Conservation (phyloP, 2,113 vertebrate genomes). For the Sitta europaea region DNA sequence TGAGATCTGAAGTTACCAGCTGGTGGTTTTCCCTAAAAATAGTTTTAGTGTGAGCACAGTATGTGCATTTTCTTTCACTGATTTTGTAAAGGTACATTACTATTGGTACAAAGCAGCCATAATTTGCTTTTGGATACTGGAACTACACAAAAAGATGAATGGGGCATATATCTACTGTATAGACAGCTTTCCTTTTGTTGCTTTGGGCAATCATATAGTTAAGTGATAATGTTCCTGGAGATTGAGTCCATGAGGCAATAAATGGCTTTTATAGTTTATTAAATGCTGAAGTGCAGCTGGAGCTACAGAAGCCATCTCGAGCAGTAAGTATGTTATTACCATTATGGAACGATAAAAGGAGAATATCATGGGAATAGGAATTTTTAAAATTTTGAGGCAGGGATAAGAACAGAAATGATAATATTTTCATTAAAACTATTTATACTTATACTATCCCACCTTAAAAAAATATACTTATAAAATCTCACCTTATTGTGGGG, state of each 20-base stretch:
- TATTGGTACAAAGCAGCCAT: slow-evolving; percentile 1
- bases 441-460: not conserved
- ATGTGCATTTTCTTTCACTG: slow-evolving; percentile 10
- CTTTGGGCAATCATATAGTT: slow-evolving; percentile 49
- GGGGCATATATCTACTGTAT: not conserved
- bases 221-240: slow-evolving; percentile 43
- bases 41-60: not conserved
- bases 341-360: slow-evolving; percentile 10
- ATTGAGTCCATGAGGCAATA: slow-evolving; percentile 35
- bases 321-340: slow-evolving; percentile 20
- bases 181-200: slow-evolving; percentile 33
- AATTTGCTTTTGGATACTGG: slow-evolving; percentile 20
- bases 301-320: slow-evolving; percentile 45
- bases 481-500: not conserved
- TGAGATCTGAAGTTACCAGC: not conserved
- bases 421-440: not conserved
- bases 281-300: slow-evolving; percentile 44
- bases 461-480: not conserved
- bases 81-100: slow-evolving; percentile 26
- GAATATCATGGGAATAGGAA: not conserved
- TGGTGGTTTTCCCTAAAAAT: slow-evolving; percentile 27
- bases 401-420: not conserved
- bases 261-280: slow-evolving; percentile 34
- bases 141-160: slow-evolving; percentile 16
- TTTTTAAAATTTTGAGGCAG: not conserved